A percentile compares a stretch with the other conserved stretches of the same genome.
These are phyloP conservation scores for Octopus sinensis DNA, from an alignment of 1,140 invertebrate species.

Conservation along the genomic window DNA sequence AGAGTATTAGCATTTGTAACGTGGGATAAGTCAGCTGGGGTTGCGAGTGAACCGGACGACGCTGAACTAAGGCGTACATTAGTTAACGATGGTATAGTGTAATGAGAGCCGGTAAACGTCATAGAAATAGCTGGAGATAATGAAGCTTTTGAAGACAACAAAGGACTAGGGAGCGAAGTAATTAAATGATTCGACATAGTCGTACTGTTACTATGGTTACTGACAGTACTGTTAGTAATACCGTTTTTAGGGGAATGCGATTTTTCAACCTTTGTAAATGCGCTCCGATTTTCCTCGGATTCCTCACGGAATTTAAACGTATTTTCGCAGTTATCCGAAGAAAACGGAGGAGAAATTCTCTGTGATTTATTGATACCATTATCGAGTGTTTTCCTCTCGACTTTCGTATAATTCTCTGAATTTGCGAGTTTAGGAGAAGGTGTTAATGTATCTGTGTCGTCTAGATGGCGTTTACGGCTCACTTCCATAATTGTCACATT, in stretches of 20 bases:
- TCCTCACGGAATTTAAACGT: constrained; percentile 16
- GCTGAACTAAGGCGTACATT: background rate
- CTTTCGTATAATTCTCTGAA: constrained; percentile 2
- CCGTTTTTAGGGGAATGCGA: constrained; percentile 10
- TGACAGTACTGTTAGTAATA: background rate
- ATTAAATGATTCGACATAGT: background rate
- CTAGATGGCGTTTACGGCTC: background rate
- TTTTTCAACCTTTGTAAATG: constrained; percentile 51
- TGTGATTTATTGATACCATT: background rate
- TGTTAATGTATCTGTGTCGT: background rate
- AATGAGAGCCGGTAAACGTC: constrained; percentile 5
- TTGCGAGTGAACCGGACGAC: background rate
- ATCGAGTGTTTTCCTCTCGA: no score
- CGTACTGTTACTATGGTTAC: background rate
- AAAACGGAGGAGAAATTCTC: background rate
- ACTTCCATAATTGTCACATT: background rate
- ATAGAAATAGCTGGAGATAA: background rate
- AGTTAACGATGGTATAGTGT: background rate
- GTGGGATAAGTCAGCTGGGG: background rate
- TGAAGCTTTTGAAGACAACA: background rate
- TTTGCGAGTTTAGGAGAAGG: constrained; percentile 16
- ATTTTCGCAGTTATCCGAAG: constrained; percentile 13
- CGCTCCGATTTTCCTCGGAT: constrained; percentile 32
- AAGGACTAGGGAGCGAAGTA: background rate
- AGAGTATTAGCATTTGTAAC: background rate